A percentile compares a stretch with the other conserved stretches of the same genome.
Conservation (phyloP, 2,888 invertebrate genomes). For the Nemurella pictetii region DNA sequence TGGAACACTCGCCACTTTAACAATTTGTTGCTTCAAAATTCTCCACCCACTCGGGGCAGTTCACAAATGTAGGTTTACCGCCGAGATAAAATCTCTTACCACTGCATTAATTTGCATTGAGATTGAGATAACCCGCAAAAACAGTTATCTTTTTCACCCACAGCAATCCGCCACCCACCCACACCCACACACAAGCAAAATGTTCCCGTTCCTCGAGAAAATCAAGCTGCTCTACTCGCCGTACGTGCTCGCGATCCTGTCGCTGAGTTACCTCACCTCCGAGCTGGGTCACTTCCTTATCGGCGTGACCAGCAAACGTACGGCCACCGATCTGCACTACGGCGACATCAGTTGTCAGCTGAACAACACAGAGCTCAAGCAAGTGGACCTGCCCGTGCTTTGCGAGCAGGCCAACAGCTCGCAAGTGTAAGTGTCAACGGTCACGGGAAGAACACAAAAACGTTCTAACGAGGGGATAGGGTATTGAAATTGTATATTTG, state of each 20-base stretch:
- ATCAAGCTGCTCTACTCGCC: constrained; percentile 72
- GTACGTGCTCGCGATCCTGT: constrained; percentile 78
- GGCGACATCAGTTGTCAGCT: constrained; percentile 85
- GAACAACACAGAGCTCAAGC: constrained; percentile 62
- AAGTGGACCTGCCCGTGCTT: constrained; percentile 57
- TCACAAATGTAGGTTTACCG: too few species aligned
- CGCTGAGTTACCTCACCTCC: constrained; percentile 83
- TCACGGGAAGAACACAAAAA: too few species aligned
- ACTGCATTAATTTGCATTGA: too few species aligned
- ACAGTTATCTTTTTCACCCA: not conserved
- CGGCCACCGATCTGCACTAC: constrained; percentile 81
- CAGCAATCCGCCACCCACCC: not conserved
- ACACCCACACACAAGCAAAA: constrained; percentile 40
- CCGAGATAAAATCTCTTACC: too few species aligned
- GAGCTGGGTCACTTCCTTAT: constrained; percentile 88
- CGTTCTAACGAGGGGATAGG: too few species aligned
- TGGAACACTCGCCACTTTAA: too few species aligned
- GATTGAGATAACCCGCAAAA: too few species aligned
- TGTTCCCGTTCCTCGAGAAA: constrained; percentile 56
- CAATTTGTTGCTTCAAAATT: too few species aligned
- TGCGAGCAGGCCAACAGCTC: constrained; percentile 62
- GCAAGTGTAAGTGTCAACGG: constrained; percentile 58
- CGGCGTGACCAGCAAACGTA: constrained; percentile 84
- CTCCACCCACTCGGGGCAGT: too few species aligned
- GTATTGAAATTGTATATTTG: too few species aligned